phyloP scores from a whole-genome alignment of 2,888 invertebrate genomes.

The Drosophila pegasa region DNA sequence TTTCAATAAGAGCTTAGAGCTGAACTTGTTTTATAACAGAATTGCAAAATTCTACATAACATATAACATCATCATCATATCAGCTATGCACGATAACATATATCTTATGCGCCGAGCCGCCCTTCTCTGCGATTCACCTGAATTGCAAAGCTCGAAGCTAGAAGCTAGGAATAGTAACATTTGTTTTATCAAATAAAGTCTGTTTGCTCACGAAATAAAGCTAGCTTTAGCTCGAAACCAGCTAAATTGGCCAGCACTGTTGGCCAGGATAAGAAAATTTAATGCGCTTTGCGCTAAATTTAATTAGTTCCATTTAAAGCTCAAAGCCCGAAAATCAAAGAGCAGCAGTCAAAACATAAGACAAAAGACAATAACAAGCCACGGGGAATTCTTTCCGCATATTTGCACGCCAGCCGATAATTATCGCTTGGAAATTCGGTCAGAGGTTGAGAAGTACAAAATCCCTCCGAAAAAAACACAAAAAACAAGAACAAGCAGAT shows the following conservation, averaged over 20 bases:
- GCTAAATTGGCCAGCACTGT: background rate
- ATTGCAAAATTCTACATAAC: background rate
- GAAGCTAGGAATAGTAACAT: too few relatives aligned
- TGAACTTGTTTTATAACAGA: background rate
- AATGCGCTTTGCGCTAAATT: slow-evolving; percentile 68
- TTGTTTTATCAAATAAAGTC: too few relatives aligned
- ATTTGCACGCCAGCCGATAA: slow-evolving; percentile 84
- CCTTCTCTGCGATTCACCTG: background rate
- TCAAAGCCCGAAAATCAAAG: slow-evolving; percentile 28
- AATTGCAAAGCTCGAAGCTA: too few relatives aligned
- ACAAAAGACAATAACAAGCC: slow-evolving; percentile 40
- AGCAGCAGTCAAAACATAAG: slow-evolving; percentile 34
- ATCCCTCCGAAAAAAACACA: background rate
- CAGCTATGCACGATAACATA: background rate
- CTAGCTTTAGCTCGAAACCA: background rate
- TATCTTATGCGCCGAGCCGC: background rate
- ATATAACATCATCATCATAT: too few relatives aligned
- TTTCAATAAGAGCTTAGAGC: background rate
- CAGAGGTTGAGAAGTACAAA: slow-evolving; percentile 78
- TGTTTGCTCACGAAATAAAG: too few relatives aligned
- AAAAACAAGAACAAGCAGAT: slow-evolving; percentile 1
- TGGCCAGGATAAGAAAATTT: slow-evolving; percentile 52
- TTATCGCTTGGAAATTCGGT: slow-evolving; percentile 82
- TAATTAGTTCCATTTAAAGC: slow-evolving; percentile 77
- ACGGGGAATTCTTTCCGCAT: slow-evolving; percentile 72